phyloP scores from a whole-genome alignment of 2,113 vertebrate genomes.

The Tragelaphus imberbis region DNA sequence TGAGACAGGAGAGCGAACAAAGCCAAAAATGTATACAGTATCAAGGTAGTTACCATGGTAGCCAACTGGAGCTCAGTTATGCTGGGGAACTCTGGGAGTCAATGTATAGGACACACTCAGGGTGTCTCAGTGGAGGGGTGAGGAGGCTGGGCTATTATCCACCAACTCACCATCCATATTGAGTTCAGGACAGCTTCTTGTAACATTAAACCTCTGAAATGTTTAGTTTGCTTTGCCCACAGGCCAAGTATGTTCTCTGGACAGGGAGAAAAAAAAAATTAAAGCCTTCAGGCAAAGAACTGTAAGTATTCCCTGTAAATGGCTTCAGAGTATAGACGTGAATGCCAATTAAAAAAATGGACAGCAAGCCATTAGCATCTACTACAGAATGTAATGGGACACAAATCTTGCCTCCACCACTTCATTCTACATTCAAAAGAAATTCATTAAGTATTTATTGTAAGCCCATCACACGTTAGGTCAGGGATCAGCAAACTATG shows the following conservation, averaged over 20 bases:
- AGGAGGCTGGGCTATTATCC: background rate
- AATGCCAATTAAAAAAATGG: background rate
- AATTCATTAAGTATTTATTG: background rate
- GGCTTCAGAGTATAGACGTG: background rate
- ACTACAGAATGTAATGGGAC: background rate
- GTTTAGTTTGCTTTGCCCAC: background rate
- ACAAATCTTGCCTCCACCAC: background rate
- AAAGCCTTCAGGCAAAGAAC: background rate
- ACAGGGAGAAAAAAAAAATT: background rate
- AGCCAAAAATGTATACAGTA: background rate
- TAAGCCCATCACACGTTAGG: background rate
- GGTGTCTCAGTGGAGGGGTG: background rate
- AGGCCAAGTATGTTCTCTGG: background rate
- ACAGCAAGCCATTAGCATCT: constrained; percentile 7
- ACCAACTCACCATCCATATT: background rate
- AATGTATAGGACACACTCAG: background rate
- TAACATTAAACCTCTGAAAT: background rate
- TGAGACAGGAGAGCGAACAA: background rate
- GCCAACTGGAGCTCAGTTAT: background rate
- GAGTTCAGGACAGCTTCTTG: background rate
- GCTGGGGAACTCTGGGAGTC: background rate
- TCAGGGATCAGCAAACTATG: background rate
- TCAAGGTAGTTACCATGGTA: background rate
- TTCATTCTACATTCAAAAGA: background rate
- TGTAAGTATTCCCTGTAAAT: background rate